Evolutionary conservation across 1,140 invertebrate genomes (phyloP).

Genomic region (Dermatophagoides farinae): DNA sequence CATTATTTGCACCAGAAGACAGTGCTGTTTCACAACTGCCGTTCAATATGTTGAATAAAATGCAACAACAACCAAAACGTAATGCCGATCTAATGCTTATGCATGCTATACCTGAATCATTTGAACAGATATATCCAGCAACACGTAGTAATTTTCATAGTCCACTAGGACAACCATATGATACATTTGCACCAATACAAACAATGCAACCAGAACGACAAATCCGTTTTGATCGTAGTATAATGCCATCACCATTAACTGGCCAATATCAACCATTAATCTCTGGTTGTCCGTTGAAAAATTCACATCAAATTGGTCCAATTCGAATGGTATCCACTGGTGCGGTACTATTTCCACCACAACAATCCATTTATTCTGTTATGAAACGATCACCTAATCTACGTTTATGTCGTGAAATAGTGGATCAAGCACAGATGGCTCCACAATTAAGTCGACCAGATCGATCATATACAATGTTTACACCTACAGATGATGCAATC

Average conservation of each 20-base stretch:
- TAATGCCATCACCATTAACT: background rate
- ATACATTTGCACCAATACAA: background rate
- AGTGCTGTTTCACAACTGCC: conserved; percentile 1
- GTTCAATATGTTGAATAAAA: background rate
- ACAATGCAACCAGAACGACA: background rate
- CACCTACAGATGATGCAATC: background rate
- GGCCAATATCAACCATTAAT: conserved; percentile 1
- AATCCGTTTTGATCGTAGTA: background rate
- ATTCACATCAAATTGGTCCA: conserved; percentile 3
- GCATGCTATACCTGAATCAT: background rate
- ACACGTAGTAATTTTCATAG: background rate
- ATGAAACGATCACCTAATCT: conserved; percentile 3
- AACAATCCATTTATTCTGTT: conserved; percentile 1
- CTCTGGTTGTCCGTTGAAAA: background rate
- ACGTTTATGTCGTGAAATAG: background rate
- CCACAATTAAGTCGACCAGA: background rate
- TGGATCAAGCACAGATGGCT: background rate
- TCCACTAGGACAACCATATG: background rate
- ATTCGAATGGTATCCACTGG: background rate
- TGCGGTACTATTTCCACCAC: background rate
- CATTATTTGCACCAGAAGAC: background rate
- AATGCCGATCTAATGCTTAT: background rate
- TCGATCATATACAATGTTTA: background rate
- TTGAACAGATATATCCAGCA: conserved; percentile 1
- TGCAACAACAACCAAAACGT: background rate